Evolutionary conservation across 2,113 vertebrate species (phyloP).

Genomic region (Pluvianellus socialis): DNA sequence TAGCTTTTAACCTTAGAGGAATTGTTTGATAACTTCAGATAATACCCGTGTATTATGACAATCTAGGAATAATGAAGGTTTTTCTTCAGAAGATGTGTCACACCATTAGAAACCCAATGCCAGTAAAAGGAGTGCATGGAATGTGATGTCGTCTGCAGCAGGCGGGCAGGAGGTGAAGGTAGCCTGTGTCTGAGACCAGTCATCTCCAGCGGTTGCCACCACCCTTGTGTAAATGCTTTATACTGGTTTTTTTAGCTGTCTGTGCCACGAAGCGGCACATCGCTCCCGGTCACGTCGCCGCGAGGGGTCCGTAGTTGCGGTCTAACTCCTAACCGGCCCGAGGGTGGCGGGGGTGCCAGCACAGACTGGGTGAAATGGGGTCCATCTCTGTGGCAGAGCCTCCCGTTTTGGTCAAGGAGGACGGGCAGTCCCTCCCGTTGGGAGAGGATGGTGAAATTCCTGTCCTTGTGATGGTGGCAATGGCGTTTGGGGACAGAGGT

Average conservation of each 20-base stretch:
- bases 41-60: not conserved
- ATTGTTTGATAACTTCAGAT: not conserved
- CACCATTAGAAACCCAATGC: fast-evolving
- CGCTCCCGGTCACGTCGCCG: fast-evolving
- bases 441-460: not conserved
- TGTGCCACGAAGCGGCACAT: fast-evolving
- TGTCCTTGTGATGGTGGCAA: fast-evolving
- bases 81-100: not conserved
- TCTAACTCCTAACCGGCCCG: not conserved
- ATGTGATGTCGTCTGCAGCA: fast-evolving
- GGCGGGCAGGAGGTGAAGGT: not conserved
- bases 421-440: fast-evolving
- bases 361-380: fast-evolving
- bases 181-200: not conserved
- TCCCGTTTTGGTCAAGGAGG: not conserved
- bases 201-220: not conserved
- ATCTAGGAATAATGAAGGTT: not conserved
- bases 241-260: not conserved
- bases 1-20: not conserved
- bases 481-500: not conserved
- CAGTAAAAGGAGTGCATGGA: fast-evolving
- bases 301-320: not conserved
- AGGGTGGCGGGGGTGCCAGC: not conserved
- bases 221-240: not conserved
- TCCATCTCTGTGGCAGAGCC: fast-evolving